Percentiles rank a stretch among this genome's conserved stretches.
Evolutionary conservation across 2,888 invertebrate genomes (phyloP).

Genomic region (Onthophagus sagittarius): DNA sequence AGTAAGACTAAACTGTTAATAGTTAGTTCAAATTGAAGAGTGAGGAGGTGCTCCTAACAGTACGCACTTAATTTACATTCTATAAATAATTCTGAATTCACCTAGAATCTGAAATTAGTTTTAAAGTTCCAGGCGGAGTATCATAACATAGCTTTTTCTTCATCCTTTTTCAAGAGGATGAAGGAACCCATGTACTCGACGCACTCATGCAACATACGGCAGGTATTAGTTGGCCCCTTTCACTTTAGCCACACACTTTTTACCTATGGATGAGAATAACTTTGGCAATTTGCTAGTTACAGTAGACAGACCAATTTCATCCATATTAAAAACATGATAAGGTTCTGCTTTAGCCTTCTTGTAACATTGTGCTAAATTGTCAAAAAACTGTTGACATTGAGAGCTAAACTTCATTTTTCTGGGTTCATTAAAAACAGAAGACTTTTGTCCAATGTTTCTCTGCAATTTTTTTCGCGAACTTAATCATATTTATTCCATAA

Average conservation of each 20-base stretch:
- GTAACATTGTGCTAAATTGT: conserved; percentile 6
- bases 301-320: conserved; percentile 17
- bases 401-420: conserved; percentile 26
- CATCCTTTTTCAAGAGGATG: conserved; percentile 14
- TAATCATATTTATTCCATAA: too few relatives aligned
- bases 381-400: conserved; percentile 12
- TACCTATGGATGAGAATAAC: conserved; percentile 12
- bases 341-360: conserved; percentile 7
- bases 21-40: too few relatives aligned
- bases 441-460: conserved; percentile 21
- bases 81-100: too few relatives aligned
- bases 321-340: conserved; percentile 14
- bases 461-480: conserved; percentile 24
- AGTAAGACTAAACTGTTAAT: too few relatives aligned
- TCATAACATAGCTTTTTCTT: background rate
- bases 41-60: too few relatives aligned
- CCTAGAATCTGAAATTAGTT: conserved; percentile 17
- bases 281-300: conserved; percentile 17
- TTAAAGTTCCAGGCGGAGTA: conserved; percentile 15
- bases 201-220: conserved; percentile 19
- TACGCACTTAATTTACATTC: too few relatives aligned
- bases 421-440: conserved; percentile 24
- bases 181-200: conserved; percentile 15
- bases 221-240: conserved; percentile 21
- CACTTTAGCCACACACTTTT: conserved; percentile 5